A percentile compares a stretch with the other conserved stretches of the same genome.
These are phyloP conservation scores for Pangasius larnaudii DNA, from an alignment of 2,797 vertebrate species.

Conservation along the genomic window DNA sequence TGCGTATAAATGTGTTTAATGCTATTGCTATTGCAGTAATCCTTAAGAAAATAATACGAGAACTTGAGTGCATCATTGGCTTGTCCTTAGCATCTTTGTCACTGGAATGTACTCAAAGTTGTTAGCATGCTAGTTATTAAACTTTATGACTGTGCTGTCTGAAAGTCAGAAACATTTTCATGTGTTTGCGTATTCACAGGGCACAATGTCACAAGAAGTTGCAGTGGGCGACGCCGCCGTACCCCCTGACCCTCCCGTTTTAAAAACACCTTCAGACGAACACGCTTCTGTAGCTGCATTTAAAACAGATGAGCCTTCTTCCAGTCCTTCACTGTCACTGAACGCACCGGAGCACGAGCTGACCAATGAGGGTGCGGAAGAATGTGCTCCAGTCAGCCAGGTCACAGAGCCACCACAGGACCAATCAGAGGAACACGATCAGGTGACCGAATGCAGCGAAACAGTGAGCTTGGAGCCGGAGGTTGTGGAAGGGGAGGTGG, in stretches of 20 bases:
- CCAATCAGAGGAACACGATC: slow-evolving; percentile 54
- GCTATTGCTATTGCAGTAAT: not conserved
- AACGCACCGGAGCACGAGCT: slow-evolving; percentile 28
- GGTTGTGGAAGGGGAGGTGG: slow-evolving; percentile 57
- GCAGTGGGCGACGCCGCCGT: slow-evolving; percentile 52
- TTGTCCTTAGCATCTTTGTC: not conserved
- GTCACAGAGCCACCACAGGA: slow-evolving; percentile 43
- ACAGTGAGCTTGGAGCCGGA: slow-evolving; percentile 86
- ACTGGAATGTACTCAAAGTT: not conserved
- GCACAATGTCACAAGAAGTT: slow-evolving; percentile 73
- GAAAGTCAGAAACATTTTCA: not conserved
- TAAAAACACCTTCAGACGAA: slow-evolving; percentile 46
- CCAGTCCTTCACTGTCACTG: slow-evolving; percentile 46
- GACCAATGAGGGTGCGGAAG: slow-evolving; percentile 9
- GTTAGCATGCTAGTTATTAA: not conserved
- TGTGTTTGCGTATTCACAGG: slow-evolving; percentile 54
- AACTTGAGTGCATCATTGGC: not conserved
- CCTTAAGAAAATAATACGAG: not conserved
- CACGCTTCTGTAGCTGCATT: slow-evolving; percentile 9
- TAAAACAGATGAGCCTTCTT: slow-evolving; percentile 25
- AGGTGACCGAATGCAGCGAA: slow-evolving; percentile 79
- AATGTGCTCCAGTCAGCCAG: slow-evolving; percentile 19
- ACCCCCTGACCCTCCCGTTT: slow-evolving; percentile 44
- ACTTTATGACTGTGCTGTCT: not conserved
- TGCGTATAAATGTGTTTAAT: not conserved